phyloP scores from a whole-genome alignment of 2,797 vertebrate species.

The Pempheris klunzingeri region DNA sequence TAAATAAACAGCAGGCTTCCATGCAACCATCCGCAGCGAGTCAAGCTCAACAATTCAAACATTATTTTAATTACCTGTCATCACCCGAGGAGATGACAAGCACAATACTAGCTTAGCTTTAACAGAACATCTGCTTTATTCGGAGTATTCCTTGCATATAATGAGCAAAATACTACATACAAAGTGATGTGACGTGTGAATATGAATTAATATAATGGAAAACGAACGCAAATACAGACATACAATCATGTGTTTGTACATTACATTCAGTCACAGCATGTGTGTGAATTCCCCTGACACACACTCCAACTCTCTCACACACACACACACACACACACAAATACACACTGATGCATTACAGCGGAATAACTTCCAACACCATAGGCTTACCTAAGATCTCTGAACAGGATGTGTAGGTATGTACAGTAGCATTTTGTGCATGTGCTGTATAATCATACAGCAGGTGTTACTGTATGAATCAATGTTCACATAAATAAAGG shows the following conservation, averaged over 20 bases:
- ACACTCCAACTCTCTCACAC: background rate
- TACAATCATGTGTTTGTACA: background rate
- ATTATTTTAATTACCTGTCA: slow-evolving; percentile 47
- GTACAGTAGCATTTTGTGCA: slow-evolving; percentile 19
- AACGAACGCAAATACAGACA: background rate
- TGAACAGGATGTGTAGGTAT: slow-evolving; percentile 35
- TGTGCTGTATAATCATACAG: slow-evolving; percentile 37
- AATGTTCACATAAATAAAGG: slow-evolving; percentile 68
- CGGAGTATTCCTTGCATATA: background rate
- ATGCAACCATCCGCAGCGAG: slow-evolving; percentile 6
- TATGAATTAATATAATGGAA: slow-evolving; percentile 14
- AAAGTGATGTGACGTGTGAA: slow-evolving; percentile 4
- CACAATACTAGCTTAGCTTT: slow-evolving; percentile 24
- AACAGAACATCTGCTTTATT: slow-evolving; percentile 12
- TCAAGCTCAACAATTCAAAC: slow-evolving; percentile 31
- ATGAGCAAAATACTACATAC: background rate
- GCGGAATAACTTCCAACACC: slow-evolving; percentile 9
- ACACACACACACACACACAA: background rate
- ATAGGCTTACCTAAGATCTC: slow-evolving; percentile 25
- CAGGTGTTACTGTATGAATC: slow-evolving; percentile 58
- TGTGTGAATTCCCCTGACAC: slow-evolving; percentile 19
- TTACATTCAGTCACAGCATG: slow-evolving; percentile 13
- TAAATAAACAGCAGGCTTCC: slow-evolving; percentile 23
- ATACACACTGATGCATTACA: background rate
- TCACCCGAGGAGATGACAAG: slow-evolving; percentile 20